A percentile compares a stretch with the other conserved stretches of the same genome.
phyloP scores from a whole-genome alignment of 1,140 invertebrate genomes.

The Lasioglossum baleicum region DNA sequence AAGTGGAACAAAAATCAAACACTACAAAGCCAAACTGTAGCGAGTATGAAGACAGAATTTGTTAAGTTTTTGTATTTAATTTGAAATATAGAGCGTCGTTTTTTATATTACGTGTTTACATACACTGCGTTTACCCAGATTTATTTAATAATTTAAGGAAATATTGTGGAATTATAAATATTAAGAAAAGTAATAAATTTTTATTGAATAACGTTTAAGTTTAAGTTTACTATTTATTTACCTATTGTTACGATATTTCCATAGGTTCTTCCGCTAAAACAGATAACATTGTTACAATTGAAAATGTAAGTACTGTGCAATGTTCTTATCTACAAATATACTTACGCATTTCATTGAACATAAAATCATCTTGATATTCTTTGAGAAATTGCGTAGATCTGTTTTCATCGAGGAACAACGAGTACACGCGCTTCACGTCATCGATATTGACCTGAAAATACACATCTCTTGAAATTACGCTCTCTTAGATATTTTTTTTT shows the following conservation, averaged over 20 bases:
- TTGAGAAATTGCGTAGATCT: conserved; percentile 95
- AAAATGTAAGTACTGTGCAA: not conserved
- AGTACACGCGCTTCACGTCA: conserved; percentile 97
- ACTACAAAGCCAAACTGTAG: too few relatives aligned
- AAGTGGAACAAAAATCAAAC: too few relatives aligned
- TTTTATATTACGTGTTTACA: too few relatives aligned
- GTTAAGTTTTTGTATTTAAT: conserved; percentile 45
- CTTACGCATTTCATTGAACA: conserved; percentile 88
- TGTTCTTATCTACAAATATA: conserved; percentile 33
- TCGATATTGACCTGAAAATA: conserved; percentile 86
- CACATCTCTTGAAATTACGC: too few relatives aligned
- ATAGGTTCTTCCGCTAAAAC: conserved; percentile 67
- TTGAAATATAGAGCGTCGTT: conserved; percentile 29
- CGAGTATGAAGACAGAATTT: too few relatives aligned
- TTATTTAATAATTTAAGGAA: too few relatives aligned
- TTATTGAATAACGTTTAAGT: conserved; percentile 1
- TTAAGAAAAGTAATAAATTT: not conserved
- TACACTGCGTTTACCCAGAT: not conserved
- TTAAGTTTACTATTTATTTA: not conserved
- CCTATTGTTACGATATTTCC: conserved; percentile 63
- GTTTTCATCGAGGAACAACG: conserved; percentile 95
- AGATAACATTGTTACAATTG: not conserved
- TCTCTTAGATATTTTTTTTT: too few relatives aligned
- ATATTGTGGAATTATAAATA: too few relatives aligned
- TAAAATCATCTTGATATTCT: conserved; percentile 97